Conservation (phyloP, 2,113 vertebrate genomes). For the Pontoporia blainvillei region DNA sequence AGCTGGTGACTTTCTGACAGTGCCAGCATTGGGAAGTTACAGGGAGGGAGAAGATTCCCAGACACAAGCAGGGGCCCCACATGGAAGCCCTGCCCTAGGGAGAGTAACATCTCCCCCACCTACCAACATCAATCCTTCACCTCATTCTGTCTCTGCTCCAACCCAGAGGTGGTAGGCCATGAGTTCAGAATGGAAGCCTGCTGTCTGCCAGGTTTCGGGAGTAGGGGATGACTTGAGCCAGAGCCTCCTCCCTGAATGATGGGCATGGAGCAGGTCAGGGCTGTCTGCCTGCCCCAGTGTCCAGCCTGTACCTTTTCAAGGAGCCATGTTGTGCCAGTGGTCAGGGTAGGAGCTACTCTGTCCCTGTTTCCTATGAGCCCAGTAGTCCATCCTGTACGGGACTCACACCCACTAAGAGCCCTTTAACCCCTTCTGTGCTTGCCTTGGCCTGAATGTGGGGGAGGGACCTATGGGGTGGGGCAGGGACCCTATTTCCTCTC, state of each 20-base stretch:
- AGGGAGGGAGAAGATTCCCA: not conserved
- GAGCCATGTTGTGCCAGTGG: not conserved
- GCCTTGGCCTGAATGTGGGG: not conserved
- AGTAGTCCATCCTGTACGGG: not conserved
- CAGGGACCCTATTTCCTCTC: not conserved
- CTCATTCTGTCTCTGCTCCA: not conserved
- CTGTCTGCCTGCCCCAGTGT: not conserved
- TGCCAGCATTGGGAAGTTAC: not conserved
- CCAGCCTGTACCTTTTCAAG: not conserved
- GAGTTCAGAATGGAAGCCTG: not conserved
- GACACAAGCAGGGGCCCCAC: not conserved
- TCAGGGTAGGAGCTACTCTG: not conserved
- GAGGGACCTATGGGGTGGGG: no score
- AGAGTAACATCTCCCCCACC: not conserved
- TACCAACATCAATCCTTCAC: fast-evolving
- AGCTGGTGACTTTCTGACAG: not conserved
- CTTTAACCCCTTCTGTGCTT: not conserved
- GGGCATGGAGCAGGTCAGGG: not conserved
- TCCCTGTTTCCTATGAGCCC: not conserved
- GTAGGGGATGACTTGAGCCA: not conserved
- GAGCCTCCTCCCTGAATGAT: not conserved
- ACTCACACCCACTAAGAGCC: no score
- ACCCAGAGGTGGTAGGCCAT: not conserved
- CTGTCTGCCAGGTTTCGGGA: not conserved
- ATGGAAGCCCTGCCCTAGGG: fast-evolving